Evolutionary conservation across 2,797 vertebrate species (phyloP), one percentile per base, ranked within the genome.

Genomic region (Silurus aristotelis): DNA sequence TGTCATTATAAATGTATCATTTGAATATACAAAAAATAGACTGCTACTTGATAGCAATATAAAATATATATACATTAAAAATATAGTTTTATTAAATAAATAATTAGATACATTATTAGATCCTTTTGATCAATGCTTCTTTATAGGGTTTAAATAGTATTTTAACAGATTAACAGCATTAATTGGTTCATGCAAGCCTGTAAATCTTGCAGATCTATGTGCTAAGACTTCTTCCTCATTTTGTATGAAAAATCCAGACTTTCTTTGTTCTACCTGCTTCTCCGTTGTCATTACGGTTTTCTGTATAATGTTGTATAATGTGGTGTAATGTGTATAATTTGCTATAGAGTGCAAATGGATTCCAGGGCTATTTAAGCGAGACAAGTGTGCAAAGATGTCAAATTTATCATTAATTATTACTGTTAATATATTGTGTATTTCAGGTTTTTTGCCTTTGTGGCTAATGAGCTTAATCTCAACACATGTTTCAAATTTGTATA

Each of bases 101-200:
- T 8, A 63, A 61, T 78, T 60, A 2, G 60, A 61, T 43, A 61
- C 43, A 46, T 25, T 7, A 31, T 77, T 77, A 7, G 8, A 31
- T 15, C 14, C 52, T 15, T 19, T 9, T 31, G 27, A 10, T 38
- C 72, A 60, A 9, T 58, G 76, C 0, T n/a, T 43, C 76, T 22
- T 61, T 61, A 60, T 22, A 38, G 76, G 56, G 9, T 61, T 79
- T 79, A 63, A 79, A 79, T 63, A 25, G 43, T n/a, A 80, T 66
- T 46, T 80, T 48, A 80, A 27, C 66, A 80, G 38, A 80, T 80
- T 48, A n/a, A 48, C 66, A 17, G 43, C 6, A 80, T 63, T 9
- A 66, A 80, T 64, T n/a, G 22, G 61, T 80, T 48, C 43, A 9
- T 66, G 38, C 13, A 80, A 66, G 61, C 60, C 38, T 66, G 38